These are phyloP conservation scores for Platalea minor DNA, from an alignment of 2,797 vertebrate genomes.

Conservation along the genomic window DNA sequence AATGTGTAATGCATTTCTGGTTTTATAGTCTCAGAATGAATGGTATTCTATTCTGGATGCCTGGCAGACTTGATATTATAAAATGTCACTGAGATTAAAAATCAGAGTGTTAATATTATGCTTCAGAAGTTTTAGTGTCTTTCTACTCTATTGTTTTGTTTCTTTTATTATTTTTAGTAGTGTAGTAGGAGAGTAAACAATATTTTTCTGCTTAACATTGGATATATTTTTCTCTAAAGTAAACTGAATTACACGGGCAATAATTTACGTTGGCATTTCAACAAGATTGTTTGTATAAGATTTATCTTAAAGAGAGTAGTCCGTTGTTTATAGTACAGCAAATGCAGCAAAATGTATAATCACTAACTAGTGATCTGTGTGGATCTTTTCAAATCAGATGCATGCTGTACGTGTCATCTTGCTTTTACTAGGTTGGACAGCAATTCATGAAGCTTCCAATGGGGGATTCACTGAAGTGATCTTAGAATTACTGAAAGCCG, in stretches of 20 bases:
- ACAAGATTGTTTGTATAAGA: not conserved
- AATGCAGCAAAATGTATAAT: not conserved
- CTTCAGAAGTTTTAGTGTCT: not conserved
- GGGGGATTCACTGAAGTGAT: constrained; percentile 74
- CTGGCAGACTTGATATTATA: not conserved
- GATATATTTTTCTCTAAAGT: not conserved
- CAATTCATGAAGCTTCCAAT: constrained; percentile 82
- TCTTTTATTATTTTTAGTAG: not conserved
- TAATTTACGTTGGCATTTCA: not conserved
- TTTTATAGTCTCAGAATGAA: not conserved
- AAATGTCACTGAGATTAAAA: not conserved
- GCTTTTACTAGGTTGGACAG: constrained; percentile 82
- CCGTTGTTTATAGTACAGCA: not conserved
- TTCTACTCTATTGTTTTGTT: not conserved
- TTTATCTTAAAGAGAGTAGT: not conserved
- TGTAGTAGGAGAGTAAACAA: not conserved
- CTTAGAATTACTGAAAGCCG: constrained; percentile 81
- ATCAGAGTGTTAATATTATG: not conserved
- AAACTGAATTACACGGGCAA: not conserved
- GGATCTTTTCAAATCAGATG: not conserved
- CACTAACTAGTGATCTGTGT: not conserved
- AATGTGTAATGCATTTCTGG: not conserved
- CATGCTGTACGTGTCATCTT: not conserved
- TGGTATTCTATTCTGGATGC: not conserved
- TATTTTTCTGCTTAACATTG: not conserved